phyloP scores from a whole-genome alignment of 37 sponge, comb jelly and placozoan species.

The Haliclona indistincta region DNA sequence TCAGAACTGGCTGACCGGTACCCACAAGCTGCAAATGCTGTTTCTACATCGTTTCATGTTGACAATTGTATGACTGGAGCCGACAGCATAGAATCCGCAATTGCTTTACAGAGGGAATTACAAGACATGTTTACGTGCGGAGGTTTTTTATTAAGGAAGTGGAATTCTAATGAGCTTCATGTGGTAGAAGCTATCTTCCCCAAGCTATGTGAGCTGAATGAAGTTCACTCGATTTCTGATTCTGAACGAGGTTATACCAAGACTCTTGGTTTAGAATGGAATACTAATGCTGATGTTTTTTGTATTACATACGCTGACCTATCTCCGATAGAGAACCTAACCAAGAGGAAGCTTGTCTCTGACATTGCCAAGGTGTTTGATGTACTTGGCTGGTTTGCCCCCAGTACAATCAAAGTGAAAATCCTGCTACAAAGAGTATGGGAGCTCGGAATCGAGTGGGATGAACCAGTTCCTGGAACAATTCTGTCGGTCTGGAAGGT shows the following conservation, averaged over 20 bases:
- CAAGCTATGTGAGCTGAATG: constrained; percentile 11
- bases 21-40: constrained; percentile 21
- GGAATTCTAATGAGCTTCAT: constrained; percentile 24
- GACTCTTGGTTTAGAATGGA: constrained; percentile 37
- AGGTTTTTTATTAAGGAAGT: constrained; percentile 28
- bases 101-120: constrained; percentile 3
- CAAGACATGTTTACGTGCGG: constrained; percentile 16
- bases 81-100: constrained; percentile 8
- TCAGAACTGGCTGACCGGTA: constrained; percentile 11
- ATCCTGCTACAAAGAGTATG: constrained; percentile 40
- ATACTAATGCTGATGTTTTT: constrained; percentile 18
- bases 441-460: not conserved
- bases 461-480: no score
- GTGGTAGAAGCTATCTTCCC: constrained; percentile 13
- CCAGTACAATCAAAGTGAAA: constrained; percentile 34
- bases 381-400: constrained; percentile 17
- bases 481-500: not conserved
- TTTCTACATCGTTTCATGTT: constrained; percentile 15
- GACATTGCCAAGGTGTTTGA: constrained; percentile 39
- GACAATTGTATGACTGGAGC: constrained; percentile 36
- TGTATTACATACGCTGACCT: constrained; percentile 6
- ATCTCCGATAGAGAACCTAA: not conserved
- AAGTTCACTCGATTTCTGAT: constrained; percentile 14
- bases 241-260: constrained; percentile 3
- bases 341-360: constrained; percentile 14